Conservation (phyloP, 1,140 invertebrate species). For the Papilio dardanus region DNA sequence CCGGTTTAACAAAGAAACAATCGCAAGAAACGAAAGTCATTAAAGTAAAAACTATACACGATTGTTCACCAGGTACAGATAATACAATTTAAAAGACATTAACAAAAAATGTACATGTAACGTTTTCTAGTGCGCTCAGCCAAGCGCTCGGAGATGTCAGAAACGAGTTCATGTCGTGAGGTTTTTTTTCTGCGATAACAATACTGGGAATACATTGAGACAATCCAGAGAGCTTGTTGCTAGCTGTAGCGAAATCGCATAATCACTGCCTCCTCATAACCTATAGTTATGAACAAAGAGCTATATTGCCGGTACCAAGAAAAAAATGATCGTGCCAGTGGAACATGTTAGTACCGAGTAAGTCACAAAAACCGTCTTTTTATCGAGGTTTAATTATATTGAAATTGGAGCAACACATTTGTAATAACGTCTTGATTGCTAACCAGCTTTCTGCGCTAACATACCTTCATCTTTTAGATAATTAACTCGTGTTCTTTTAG, state of each 20-base stretch:
- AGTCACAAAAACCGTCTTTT: slow-evolving; percentile 13
- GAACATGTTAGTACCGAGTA: slow-evolving; percentile 1
- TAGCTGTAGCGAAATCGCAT: slow-evolving; percentile 27
- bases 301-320: neutral
- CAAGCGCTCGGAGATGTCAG: slow-evolving; percentile 33
- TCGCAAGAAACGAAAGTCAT: slow-evolving; percentile 29
- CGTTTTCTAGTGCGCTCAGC: slow-evolving; percentile 32
- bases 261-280: slow-evolving; percentile 26
- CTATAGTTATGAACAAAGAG: slow-evolving; percentile 22
- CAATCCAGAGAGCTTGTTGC: slow-evolving; percentile 36
- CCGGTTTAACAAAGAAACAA: slow-evolving; percentile 27
- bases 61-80: slow-evolving; percentile 27
- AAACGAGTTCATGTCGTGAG: slow-evolving; percentile 37
- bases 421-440: neutral
- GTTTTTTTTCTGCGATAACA: slow-evolving; percentile 33
- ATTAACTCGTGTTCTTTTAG: neutral
- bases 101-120: slow-evolving; percentile 33
- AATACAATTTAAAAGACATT: slow-evolving; percentile 35
- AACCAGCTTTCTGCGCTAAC: neutral
- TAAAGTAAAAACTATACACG: slow-evolving; percentile 27
- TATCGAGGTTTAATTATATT: neutral
- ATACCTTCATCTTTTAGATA: neutral
- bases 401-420: neutral
- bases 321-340: slow-evolving; percentile 9
- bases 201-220: slow-evolving; percentile 38